Conservation (phyloP, 2,888 invertebrate species). For the Acleris holmiana region DNA sequence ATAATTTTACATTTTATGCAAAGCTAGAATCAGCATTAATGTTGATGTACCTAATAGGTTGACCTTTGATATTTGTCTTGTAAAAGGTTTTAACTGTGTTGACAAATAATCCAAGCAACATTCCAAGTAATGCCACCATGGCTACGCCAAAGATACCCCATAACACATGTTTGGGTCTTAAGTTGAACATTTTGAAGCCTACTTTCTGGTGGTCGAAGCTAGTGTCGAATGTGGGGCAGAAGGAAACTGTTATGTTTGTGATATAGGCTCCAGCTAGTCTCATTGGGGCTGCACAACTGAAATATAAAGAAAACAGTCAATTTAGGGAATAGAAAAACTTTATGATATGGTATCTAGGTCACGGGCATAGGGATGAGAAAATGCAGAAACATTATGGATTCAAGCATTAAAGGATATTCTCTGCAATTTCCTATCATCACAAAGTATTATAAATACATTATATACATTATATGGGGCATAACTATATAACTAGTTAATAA, state of each 20-base stretch:
- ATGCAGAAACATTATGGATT: no score
- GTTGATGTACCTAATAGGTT: conserved; percentile 72
- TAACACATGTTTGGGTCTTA: conserved; percentile 72
- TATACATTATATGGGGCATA: no score
- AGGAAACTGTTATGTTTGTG: conserved; percentile 69
- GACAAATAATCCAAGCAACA: conserved; percentile 68
- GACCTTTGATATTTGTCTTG: conserved; percentile 62
- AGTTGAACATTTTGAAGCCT: conserved; percentile 59
- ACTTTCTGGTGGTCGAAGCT: conserved; percentile 56
- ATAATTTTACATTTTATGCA: conserved; percentile 56
- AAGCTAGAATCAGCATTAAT: conserved; percentile 65
- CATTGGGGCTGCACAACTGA: conserved; percentile 78
- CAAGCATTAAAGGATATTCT: no score
- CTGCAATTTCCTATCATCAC: no score
- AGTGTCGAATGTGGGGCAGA: conserved; percentile 71
- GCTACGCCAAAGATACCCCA: conserved; percentile 78
- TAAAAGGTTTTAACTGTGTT: conserved; percentile 67
- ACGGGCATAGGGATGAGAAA: no score
- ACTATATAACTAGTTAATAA: no score
- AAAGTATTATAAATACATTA: no score
- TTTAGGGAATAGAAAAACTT: background rate
- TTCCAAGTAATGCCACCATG: conserved; percentile 65
- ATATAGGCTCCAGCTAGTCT: conserved; percentile 68
- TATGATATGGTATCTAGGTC: background rate
- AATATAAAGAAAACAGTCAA: conserved; percentile 45